Evolutionary conservation across 2,888 invertebrate genomes (phyloP), one percentile per base, ranked within the genome.

Genomic region (Drosophila pseudotakahashii): DNA sequence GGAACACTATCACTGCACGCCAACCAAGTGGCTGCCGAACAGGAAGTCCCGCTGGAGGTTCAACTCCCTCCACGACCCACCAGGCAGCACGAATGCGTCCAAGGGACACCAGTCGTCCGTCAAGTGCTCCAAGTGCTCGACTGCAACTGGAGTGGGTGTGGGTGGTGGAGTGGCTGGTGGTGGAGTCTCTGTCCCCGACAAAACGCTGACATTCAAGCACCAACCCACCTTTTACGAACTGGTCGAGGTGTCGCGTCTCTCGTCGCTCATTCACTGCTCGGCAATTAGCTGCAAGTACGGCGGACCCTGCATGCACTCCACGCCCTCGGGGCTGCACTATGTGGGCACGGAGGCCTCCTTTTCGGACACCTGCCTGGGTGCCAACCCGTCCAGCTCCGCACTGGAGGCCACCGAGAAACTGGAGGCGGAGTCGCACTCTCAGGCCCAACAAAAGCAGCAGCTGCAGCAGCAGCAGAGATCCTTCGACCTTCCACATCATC

Each of bases 141-240:
- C 32, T 10, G 14, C 16, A 10, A 81, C 50, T 54, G 62, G 13
- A 67, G 47, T 48, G 23, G 45, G 0, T 13, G 19, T 16, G 23
- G 45, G 0, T 13, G 19, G 7, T 9, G 16, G 10, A 14, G 41
- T 14, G 5, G 2, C 6, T n/a, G n/a, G n/a, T 11, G 19, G 19
- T 11, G 42, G 19, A 13, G 42, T 10, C 1, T n/a, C 16, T 2
- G 34, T 64, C 1, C 26, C 50, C 14, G 89, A 84, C 42, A 84
- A 89, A 57, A 63, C 79, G 26, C 48, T 62, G 41, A 79, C 75
- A 26, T 55, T 90, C 3, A 86, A 81, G 32, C 89, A 89, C 64
- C 86, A 90, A 39, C 78, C 89, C 6, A 88, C 92, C 0, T 90
- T 92, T 32, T 92, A 91, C 53, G 91, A 92, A 50, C 77, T 92